Evolutionary conservation across 2,797 vertebrate species (phyloP).

Genomic region (Protonibea diacanthus): DNA sequence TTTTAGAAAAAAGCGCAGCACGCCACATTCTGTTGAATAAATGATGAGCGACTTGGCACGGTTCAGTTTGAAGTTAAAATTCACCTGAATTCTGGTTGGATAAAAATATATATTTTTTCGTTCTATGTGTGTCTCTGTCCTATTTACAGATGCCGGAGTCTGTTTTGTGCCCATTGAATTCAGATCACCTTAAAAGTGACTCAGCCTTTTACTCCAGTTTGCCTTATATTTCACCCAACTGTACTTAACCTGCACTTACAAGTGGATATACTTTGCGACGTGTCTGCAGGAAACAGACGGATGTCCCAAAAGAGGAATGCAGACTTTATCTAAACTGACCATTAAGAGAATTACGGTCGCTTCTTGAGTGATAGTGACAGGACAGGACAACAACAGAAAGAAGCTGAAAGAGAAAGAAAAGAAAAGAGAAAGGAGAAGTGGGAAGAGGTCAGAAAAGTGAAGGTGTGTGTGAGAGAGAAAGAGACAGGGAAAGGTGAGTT

Average conservation of each 20-base stretch:
- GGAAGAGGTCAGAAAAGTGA: conserved; percentile 16
- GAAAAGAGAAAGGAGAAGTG: background rate
- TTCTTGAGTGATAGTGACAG: background rate
- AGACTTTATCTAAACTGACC: background rate
- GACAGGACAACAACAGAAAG: background rate
- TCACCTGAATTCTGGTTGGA: background rate
- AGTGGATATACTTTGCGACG: too few relatives aligned
- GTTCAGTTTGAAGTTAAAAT: conserved; percentile 5
- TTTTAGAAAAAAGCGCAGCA: background rate
- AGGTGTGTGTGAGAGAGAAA: conserved; percentile 16
- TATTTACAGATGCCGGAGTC: background rate
- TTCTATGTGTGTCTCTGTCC: background rate
- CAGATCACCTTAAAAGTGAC: background rate
- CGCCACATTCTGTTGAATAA: conserved; percentile 10
- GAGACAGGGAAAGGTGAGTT: conserved; percentile 46
- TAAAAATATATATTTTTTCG: background rate
- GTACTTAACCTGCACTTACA: background rate
- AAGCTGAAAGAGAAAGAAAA: conserved; percentile 12
- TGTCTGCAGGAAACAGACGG: background rate
- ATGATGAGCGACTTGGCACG: background rate
- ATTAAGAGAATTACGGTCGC: background rate
- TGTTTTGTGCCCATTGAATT: background rate
- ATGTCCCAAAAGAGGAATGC: background rate
- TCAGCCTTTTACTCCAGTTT: background rate
- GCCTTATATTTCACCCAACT: background rate